Conservation (phyloP, 1,140 invertebrate genomes). For the Pogonognathellus flavescens region DNA sequence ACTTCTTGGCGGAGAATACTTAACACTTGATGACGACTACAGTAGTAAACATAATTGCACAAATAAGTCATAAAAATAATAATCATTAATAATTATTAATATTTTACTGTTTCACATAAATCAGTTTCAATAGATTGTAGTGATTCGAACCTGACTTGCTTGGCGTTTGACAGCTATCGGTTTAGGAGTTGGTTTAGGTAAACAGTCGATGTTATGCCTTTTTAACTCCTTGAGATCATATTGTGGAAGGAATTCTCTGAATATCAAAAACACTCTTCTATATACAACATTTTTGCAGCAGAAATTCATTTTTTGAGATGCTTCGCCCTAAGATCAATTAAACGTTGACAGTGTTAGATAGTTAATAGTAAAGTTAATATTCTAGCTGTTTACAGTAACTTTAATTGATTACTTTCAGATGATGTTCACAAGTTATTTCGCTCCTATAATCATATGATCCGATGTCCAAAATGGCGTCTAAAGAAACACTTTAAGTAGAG, state of each 20-base stretch:
- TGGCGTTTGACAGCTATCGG: not conserved
- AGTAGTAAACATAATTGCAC: not conserved
- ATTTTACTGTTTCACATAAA: no score
- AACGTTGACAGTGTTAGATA: not conserved
- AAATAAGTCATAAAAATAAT: no score
- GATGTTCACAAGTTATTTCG: slow-evolving; percentile 61
- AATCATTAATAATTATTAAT: no score
- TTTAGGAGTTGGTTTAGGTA: not conserved
- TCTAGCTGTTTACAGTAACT: not conserved
- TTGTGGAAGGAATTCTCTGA: slow-evolving; percentile 55
- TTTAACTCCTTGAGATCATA: not conserved
- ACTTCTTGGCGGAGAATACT: not conserved
- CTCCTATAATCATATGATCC: slow-evolving; percentile 59
- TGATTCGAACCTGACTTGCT: not conserved
- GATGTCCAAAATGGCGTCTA: not conserved
- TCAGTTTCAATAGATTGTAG: not conserved
- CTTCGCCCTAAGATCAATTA: slow-evolving; percentile 17
- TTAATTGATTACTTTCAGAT: slow-evolving; percentile 48
- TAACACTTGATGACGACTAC: not conserved
- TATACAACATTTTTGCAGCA: slow-evolving; percentile 60
- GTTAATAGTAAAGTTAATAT: not conserved
- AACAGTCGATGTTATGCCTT: slow-evolving; percentile 14
- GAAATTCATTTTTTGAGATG: slow-evolving; percentile 60
- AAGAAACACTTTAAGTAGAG: not conserved
- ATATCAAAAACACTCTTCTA: slow-evolving; percentile 57